Evolutionary conservation across 2,113 vertebrate species (phyloP).

Genomic region (Psilopogon haemacephalus): DNA sequence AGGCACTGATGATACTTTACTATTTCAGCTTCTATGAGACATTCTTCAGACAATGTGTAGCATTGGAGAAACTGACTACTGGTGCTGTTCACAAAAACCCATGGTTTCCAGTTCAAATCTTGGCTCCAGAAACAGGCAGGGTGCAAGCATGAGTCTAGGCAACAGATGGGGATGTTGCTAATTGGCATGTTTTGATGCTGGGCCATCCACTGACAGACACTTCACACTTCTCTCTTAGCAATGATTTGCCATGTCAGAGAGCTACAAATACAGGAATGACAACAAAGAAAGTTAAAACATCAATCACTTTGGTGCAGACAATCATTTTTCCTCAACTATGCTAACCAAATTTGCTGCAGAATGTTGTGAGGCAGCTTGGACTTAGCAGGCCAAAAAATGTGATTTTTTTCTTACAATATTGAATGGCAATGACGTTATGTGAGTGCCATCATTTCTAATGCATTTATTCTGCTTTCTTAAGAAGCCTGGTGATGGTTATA

Average conservation of each 20-base stretch:
- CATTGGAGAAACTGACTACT: not conserved
- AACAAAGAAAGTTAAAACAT: slow-evolving; percentile 10
- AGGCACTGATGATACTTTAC: not conserved
- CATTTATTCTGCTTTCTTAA: not conserved
- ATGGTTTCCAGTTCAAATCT: not conserved
- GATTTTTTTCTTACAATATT: not conserved
- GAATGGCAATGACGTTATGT: not conserved
- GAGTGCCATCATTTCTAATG: not conserved
- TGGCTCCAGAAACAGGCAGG: not conserved
- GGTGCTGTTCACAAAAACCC: not conserved
- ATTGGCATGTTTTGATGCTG: slow-evolving; percentile 14
- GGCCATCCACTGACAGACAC: not conserved
- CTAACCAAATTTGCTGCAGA: not conserved
- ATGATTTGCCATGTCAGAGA: not conserved
- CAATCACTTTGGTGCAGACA: not conserved
- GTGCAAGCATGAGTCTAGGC: not conserved
- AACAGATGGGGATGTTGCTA: slow-evolving; percentile 10
- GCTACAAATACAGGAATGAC: not conserved
- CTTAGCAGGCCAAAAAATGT: not conserved
- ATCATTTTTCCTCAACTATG: not conserved
- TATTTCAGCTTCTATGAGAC: not conserved
- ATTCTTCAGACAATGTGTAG: not conserved
- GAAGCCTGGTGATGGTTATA: not conserved
- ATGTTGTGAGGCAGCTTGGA: not conserved
- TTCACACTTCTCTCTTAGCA: not conserved